Evolutionary conservation across 2,888 invertebrate species (phyloP).

Genomic region (Caradrina clavipalpis): DNA sequence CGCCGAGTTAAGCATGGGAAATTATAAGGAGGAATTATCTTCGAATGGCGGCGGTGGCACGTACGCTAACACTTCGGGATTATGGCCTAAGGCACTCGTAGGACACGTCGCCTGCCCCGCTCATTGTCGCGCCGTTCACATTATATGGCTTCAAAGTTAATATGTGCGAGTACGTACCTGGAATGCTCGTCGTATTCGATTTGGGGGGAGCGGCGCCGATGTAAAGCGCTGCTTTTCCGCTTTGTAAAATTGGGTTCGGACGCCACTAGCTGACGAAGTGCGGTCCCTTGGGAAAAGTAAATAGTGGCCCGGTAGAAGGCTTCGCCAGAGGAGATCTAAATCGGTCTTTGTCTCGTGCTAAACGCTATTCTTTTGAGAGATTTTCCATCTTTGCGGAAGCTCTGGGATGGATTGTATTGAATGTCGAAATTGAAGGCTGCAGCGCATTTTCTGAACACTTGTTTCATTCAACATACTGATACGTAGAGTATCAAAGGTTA

Average conservation of each 20-base stretch:
- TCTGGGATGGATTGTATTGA: slow-evolving; percentile 81
- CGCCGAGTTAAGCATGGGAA: slow-evolving; percentile 88
- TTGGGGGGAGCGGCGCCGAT: slow-evolving; percentile 56
- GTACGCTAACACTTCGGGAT: slow-evolving; percentile 83
- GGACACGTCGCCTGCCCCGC: slow-evolving; percentile 74
- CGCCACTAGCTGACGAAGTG: slow-evolving; percentile 78
- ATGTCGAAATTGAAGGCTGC: slow-evolving; percentile 79
- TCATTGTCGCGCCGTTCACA: slow-evolving; percentile 73
- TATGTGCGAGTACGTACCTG: slow-evolving; percentile 67
- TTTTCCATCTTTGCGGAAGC: slow-evolving; percentile 85
- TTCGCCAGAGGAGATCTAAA: slow-evolving; percentile 84
- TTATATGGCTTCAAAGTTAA: slow-evolving; percentile 74
- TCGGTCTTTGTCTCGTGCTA: slow-evolving; percentile 89
- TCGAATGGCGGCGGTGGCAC: slow-evolving; percentile 83
- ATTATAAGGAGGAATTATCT: slow-evolving; percentile 90
- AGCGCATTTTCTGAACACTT: slow-evolving; percentile 71
- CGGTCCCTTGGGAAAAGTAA: slow-evolving; percentile 85
- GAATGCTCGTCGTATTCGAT: slow-evolving; percentile 73
- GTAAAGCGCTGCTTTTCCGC: slow-evolving; percentile 74
- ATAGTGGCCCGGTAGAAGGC: slow-evolving; percentile 85
- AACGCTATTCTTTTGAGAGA: slow-evolving; percentile 89
- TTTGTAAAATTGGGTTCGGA: slow-evolving; percentile 79
- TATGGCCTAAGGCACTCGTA: slow-evolving; percentile 81
- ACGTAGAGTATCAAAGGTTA: slow-evolving; percentile 3
- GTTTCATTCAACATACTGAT: slow-evolving; percentile 50